Conservation (phyloP, 2,888 invertebrate species). For the Labia minor region DNA sequence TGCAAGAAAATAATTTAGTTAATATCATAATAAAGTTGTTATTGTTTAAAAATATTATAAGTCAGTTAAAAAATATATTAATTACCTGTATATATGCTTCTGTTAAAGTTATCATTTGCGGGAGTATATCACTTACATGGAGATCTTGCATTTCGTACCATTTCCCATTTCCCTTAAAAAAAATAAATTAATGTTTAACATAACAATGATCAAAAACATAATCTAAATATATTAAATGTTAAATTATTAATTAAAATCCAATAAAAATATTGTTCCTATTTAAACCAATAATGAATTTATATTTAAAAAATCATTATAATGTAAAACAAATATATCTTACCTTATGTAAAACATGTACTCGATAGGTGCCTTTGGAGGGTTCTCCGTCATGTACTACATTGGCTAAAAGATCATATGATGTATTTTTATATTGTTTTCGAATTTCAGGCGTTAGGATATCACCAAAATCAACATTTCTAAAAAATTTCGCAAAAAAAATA, state of each 20-base stretch:
- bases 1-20: slow-evolving; percentile 19
- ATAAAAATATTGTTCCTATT: neutral
- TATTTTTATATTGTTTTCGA: slow-evolving; percentile 63
- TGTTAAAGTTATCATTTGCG: slow-evolving; percentile 98
- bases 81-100: slow-evolving; percentile 92
- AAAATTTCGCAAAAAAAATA: slow-evolving; percentile 30
- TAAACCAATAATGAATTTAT: too few relatives aligned
- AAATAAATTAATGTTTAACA: slow-evolving; percentile 19
- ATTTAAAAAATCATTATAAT: too few relatives aligned
- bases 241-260: neutral
- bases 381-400: slow-evolving; percentile 99
- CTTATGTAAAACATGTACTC: slow-evolving; percentile 82
- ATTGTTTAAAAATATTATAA: neutral
- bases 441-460: slow-evolving; percentile 83
- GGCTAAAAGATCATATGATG: slow-evolving; percentile 93
- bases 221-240: neutral
- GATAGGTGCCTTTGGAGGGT: slow-evolving; percentile 86
- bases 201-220: neutral
- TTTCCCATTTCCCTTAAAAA: slow-evolving; percentile 59
- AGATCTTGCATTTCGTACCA: slow-evolving; percentile 91
- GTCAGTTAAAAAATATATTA: neutral
- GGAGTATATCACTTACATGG: slow-evolving; percentile 94
- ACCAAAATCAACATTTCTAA: slow-evolving; percentile 90
- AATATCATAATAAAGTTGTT: neutral
- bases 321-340: too few relatives aligned